phyloP scores from a whole-genome alignment of 2,888 invertebrate genomes.

The Macrosiphum euphorbiae region DNA sequence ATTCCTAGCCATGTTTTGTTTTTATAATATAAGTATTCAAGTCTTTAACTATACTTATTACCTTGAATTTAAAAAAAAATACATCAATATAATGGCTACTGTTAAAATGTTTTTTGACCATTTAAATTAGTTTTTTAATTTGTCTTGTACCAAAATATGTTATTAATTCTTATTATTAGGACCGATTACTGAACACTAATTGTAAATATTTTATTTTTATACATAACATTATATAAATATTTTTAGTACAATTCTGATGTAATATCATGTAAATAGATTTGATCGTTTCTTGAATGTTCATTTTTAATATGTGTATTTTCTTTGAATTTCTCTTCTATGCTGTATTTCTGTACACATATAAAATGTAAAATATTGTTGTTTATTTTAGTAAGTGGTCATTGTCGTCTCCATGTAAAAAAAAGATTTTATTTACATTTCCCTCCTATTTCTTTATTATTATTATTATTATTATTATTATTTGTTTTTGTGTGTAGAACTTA shows the following conservation, averaged over 20 bases:
- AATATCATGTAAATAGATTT: conserved; percentile 32
- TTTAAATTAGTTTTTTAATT: conserved; percentile 44
- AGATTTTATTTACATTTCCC: conserved; percentile 35
- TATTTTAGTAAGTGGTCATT: conserved; percentile 49
- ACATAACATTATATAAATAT: conserved; percentile 51
- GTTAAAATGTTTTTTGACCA: conserved; percentile 40
- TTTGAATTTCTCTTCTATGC: conserved; percentile 16
- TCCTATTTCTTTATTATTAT: conserved; percentile 30
- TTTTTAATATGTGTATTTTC: conserved; percentile 3
- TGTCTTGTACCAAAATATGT: conserved; percentile 56
- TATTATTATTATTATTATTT: conserved; percentile 42
- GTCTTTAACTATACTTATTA: conserved; percentile 6
- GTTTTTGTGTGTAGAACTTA: conserved; percentile 26
- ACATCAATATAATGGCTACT: conserved; percentile 9
- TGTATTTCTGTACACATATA: conserved; percentile 25
- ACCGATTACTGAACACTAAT: conserved; percentile 23
- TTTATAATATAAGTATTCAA: conserved; percentile 22
- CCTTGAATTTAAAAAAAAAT: conserved; percentile 32
- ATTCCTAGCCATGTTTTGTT: conserved; percentile 66
- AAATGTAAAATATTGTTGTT: conserved; percentile 60
- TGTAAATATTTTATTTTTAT: conserved; percentile 64
- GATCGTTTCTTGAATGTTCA: conserved; percentile 18
- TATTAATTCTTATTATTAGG: conserved; percentile 33
- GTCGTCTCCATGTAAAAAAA: conserved; percentile 36
- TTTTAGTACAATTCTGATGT: conserved; percentile 50